phyloP scores from a whole-genome alignment of 2,888 invertebrate genomes.

The Caenorhabditis imperialis region DNA sequence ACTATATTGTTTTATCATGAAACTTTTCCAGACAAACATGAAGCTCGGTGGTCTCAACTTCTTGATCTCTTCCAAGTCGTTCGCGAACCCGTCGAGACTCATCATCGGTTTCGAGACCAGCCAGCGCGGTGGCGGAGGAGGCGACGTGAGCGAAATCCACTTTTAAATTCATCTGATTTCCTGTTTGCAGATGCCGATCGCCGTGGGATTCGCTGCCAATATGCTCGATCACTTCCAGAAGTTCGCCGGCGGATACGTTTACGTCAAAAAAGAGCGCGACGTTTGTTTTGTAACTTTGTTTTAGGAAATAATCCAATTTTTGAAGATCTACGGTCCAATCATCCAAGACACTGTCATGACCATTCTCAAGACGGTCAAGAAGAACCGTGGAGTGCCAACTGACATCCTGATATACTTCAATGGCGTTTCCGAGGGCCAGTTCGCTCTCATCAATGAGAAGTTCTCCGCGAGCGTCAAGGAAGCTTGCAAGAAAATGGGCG shows the following conservation, averaged over 20 bases:
- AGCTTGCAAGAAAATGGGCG: conserved; percentile 1
- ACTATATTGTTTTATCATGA: not conserved
- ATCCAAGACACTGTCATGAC: conserved; percentile 22
- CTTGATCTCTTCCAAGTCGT: conserved; percentile 4
- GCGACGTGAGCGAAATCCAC: conserved; percentile 15
- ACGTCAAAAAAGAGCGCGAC: conserved; percentile 21
- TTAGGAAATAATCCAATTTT: not conserved
- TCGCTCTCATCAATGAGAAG: conserved; percentile 29
- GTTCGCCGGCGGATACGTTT: conserved; percentile 56
- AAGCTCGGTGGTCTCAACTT: conserved; percentile 50
- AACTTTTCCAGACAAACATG: conserved; percentile 24
- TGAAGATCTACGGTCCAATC: conserved; percentile 21
- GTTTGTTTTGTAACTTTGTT: not conserved
- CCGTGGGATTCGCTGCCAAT: conserved; percentile 55
- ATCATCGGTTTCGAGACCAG: conserved; percentile 44
- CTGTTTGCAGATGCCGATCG: conserved; percentile 28
- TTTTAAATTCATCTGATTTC: no score
- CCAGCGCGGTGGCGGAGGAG: conserved; percentile 7
- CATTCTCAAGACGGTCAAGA: conserved; percentile 18
- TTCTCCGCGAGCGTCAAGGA: conserved; percentile 11
- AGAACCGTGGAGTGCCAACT: conserved; percentile 4
- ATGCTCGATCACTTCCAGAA: conserved; percentile 37
- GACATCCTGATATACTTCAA: conserved; percentile 54
- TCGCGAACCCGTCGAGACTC: conserved; percentile 12
- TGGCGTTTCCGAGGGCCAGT: conserved; percentile 56